These are phyloP conservation scores for Brachyptera putata DNA, from an alignment of 2,888 invertebrate genomes.

Conservation along the genomic window DNA sequence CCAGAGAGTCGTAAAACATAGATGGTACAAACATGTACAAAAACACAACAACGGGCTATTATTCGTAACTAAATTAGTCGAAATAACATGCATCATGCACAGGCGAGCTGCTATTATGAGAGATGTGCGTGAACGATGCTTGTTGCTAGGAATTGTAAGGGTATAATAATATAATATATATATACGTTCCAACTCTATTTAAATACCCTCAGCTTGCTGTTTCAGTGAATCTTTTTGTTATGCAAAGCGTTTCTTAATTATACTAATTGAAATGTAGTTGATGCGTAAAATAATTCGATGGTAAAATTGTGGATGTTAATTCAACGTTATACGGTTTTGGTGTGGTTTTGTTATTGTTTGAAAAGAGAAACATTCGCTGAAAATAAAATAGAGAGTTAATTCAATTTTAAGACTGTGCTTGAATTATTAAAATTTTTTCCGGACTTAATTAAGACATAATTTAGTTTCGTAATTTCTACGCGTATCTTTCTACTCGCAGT, in stretches of 20 bases:
- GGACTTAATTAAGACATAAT: too few relatives aligned
- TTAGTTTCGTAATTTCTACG: too few relatives aligned
- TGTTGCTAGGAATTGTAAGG: too few relatives aligned
- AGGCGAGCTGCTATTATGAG: neutral
- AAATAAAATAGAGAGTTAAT: too few relatives aligned
- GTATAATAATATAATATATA: too few relatives aligned
- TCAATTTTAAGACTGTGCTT: too few relatives aligned
- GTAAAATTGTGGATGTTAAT: neutral
- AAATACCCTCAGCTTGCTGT: neutral
- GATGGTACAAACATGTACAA: slow-evolving; percentile 6
- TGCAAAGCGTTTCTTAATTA: slow-evolving; percentile 14
- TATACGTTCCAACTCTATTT: too few relatives aligned
- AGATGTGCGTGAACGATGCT: too few relatives aligned
- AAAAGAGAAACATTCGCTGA: too few relatives aligned
- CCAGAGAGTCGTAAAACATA: slow-evolving; percentile 4
- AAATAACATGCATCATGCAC: neutral
- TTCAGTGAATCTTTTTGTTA: slow-evolving; percentile 5
- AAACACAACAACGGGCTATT: neutral
- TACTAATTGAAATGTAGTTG: slow-evolving; percentile 15
- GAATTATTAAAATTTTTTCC: too few relatives aligned
- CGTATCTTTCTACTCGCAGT: too few relatives aligned
- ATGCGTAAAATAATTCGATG: slow-evolving; percentile 3
- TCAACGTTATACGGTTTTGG: neutral
- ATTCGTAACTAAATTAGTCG: neutral
- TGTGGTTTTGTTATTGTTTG: neutral